Evolutionary conservation across 1,140 invertebrate species (phyloP).

Genomic region (Drosophila burlai): DNA sequence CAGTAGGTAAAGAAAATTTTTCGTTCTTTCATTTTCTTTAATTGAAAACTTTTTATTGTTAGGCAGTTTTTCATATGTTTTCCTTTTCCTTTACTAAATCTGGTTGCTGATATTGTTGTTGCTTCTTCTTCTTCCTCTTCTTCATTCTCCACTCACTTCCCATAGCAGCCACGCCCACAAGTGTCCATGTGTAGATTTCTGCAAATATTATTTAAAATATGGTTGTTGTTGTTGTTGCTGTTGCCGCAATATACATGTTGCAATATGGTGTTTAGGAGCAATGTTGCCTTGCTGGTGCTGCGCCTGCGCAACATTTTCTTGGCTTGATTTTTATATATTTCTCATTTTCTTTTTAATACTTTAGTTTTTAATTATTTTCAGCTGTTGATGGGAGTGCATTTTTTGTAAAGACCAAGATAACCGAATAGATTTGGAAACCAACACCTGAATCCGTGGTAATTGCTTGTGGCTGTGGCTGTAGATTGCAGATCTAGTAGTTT

Average conservation of each 20-base stretch:
- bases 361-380: constrained; percentile 22
- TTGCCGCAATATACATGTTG: constrained; percentile 35
- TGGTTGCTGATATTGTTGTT: constrained; percentile 23
- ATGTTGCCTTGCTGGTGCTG: constrained; percentile 60
- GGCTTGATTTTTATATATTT: constrained; percentile 5
- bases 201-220: constrained; percentile 63
- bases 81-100: background rate
- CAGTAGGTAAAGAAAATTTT: background rate
- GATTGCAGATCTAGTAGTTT: constrained; percentile 51
- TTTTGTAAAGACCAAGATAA: constrained; percentile 53
- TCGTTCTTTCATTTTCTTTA: background rate
- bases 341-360: background rate
- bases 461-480: constrained; percentile 44
- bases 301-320: constrained; percentile 73
- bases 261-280: constrained; percentile 12
- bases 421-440: constrained; percentile 59
- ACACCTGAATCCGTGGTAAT: constrained; percentile 64
- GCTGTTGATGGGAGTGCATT: constrained; percentile 33
- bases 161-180: constrained; percentile 75
- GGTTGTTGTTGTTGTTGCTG: constrained; percentile 52
- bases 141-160: constrained; percentile 40
- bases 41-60: background rate
- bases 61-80: background rate
- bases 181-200: constrained; percentile 80
- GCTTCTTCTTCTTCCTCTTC: constrained; percentile 6